Base-by-base conservation (phyloP, 2,113 vertebrate genomes). In the Axis porcinus region DNA sequence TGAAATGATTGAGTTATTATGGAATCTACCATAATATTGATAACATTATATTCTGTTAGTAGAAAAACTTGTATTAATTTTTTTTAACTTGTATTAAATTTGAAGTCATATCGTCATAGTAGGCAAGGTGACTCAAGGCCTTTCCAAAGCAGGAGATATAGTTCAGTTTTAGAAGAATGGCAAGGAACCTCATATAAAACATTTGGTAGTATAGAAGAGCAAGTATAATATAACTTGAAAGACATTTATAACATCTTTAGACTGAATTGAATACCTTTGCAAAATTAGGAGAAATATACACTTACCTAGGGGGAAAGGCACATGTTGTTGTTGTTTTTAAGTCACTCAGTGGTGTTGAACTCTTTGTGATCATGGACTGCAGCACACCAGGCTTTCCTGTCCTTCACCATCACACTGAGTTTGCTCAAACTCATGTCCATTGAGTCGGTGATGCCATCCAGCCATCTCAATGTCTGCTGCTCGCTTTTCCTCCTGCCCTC, bases 171-270 rank as follows among this genome's bases (percentile, higher is more conserved):
- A 47, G n/a, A 83, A 82, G 97, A 96, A 96, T 78, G 15, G 3
- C 5, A 43, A 52, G 10, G 45, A 89, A 64, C 55, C 54, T 45
- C 50, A 87, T 85, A 60, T 78, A 78, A 98, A 96, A 95, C 8
- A 96, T 94, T 93, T 96, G 54, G 40, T 90, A 85, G 54, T 95
- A 96, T 81, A 33, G 30, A 97, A 97, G 50, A 45, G 70, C 10
- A 52, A 78, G 21, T 57, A 57, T 25, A 50, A 3, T 54, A 89
- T 25, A 28, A 5, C 10, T 89, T 92, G 9, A 86, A 67, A 28
- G 76, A 60, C 11, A 40, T 78, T 25, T 45, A 54, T 67, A 91
- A 67, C 6, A 47, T n/a, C 28, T 76, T 57, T n/a, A 60, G 23
- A 62, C 14, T 57, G 19, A 86, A 7, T 40, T 85, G 81, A 54